Percentiles rank a stretch among this genome's conserved stretches.
Conservation (phyloP, 2,113 vertebrate genomes). For the Peucedramus taeniatus region DNA sequence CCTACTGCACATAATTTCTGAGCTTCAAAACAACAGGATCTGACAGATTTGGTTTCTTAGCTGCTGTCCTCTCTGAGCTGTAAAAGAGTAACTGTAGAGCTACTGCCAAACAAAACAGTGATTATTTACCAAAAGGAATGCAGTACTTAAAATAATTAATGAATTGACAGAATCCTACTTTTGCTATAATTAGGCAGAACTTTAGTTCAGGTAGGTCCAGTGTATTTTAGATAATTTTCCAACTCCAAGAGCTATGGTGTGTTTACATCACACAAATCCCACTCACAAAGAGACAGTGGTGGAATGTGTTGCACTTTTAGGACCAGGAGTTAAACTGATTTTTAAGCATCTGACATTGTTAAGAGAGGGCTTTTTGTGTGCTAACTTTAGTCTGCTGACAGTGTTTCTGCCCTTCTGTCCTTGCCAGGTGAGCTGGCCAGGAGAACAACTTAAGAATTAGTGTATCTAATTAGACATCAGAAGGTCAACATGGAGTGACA, state of each 20-base stretch:
- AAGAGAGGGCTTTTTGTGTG: background rate
- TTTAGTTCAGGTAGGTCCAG: background rate
- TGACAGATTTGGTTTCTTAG: background rate
- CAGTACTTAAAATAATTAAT: background rate
- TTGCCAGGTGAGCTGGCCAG: background rate
- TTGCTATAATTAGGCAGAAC: background rate
- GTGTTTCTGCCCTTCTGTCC: background rate
- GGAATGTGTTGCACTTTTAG: background rate
- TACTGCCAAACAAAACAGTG: background rate
- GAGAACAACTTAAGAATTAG: background rate
- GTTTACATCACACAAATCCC: background rate
- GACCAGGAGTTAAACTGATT: background rate
- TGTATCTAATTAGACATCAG: background rate
- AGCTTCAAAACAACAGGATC: background rate
- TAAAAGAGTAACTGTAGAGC: background rate
- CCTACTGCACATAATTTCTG: background rate
- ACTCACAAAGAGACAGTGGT: background rate
- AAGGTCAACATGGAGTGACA: accelerated
- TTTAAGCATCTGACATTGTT: background rate
- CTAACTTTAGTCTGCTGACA: background rate
- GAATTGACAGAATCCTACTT: background rate
- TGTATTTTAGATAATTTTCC: background rate
- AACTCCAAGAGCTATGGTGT: background rate
- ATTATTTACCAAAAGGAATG: background rate
- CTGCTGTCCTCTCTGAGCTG: background rate